phyloP scores from a whole-genome alignment of 2,113 vertebrate species.

The Odocoileus virginianus region DNA sequence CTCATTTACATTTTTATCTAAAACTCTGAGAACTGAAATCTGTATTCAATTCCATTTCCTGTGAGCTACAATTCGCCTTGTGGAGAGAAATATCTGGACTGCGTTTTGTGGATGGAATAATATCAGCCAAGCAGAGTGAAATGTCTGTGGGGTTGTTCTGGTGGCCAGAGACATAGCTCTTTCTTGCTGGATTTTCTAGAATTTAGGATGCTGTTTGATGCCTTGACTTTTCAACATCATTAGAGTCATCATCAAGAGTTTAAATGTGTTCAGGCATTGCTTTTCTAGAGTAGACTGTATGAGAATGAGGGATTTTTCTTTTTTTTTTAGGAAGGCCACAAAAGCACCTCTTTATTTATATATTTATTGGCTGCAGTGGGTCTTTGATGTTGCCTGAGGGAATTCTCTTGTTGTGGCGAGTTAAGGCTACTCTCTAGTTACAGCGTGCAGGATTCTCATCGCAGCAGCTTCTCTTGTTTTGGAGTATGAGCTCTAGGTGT shows the following conservation, averaged over 20 bases:
- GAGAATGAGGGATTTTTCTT: background rate
- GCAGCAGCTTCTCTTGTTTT: background rate
- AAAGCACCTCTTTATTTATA: background rate
- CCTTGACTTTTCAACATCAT: background rate
- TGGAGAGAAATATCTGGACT: constrained; percentile 62
- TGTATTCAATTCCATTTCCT: constrained; percentile 69
- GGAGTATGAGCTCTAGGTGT: background rate
- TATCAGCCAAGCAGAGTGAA: constrained; percentile 17
- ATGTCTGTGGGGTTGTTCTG: background rate
- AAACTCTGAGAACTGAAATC: constrained; percentile 71
- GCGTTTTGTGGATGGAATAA: constrained; percentile 29
- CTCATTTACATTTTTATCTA: constrained; percentile 76
- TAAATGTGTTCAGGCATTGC: background rate
- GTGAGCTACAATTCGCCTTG: constrained; percentile 52
- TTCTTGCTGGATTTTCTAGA: constrained; percentile 13
- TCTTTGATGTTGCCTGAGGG: background rate
- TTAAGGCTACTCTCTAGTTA: background rate
- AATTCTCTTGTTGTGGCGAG: background rate
- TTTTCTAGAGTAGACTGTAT: background rate
- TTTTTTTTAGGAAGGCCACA: background rate
- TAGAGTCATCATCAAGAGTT: background rate
- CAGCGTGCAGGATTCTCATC: background rate
- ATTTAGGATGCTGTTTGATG: background rate
- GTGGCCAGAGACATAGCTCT: background rate
- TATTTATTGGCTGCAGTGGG: background rate